Evolutionary conservation across 1,140 invertebrate genomes (phyloP).

Genomic region (Panulirus ornatus): DNA sequence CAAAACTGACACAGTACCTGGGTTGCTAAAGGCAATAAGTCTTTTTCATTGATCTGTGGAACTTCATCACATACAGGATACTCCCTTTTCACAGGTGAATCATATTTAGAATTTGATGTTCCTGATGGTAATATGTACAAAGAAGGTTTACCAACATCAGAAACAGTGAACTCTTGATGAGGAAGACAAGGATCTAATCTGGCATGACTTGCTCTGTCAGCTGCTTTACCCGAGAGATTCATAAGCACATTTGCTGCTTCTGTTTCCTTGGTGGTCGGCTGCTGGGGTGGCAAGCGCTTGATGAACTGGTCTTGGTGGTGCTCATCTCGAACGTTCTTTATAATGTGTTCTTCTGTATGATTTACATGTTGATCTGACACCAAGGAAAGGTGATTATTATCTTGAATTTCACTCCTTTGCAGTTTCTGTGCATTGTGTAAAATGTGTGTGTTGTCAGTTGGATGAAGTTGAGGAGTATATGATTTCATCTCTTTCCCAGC

Average conservation of each 20-base stretch:
- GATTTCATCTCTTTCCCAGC: background rate
- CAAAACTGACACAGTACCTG: slow-evolving; percentile 64
- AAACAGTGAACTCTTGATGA: background rate
- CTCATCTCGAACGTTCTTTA: background rate
- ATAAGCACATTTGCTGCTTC: slow-evolving; percentile 70
- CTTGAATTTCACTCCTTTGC: background rate
- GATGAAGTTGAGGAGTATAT: background rate
- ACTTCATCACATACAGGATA: slow-evolving; percentile 53
- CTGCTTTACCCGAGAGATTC: slow-evolving; percentile 65
- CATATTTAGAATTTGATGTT: slow-evolving; percentile 10
- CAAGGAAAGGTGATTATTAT: background rate
- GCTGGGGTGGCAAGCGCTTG: slow-evolving; percentile 25
- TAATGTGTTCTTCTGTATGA: background rate
- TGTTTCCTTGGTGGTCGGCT: slow-evolving; percentile 64
- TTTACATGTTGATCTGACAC: background rate
- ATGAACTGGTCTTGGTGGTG: background rate
- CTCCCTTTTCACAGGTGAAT: slow-evolving; percentile 20
- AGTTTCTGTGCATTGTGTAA: background rate
- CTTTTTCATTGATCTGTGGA: slow-evolving; percentile 68
- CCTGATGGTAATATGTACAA: slow-evolving; percentile 4
- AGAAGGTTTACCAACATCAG: background rate
- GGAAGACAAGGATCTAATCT: slow-evolving; percentile 19
- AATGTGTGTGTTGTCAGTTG: background rate
- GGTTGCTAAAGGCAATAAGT: slow-evolving; percentile 58
- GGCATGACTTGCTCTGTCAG: slow-evolving; percentile 39